Evolutionary conservation across 2,888 invertebrate genomes (phyloP).

Genomic region (Plusia festucae): DNA sequence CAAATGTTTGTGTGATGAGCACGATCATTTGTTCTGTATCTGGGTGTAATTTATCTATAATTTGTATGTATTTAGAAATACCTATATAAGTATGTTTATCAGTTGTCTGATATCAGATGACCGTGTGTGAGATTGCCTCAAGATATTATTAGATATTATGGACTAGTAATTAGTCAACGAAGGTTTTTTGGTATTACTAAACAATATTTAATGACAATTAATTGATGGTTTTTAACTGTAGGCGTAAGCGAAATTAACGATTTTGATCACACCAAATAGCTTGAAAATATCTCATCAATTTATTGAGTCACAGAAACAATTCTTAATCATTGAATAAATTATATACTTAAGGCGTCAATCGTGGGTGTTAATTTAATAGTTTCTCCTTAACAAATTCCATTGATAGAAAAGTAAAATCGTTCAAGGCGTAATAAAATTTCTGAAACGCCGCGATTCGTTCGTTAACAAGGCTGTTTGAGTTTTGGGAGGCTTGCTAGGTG

Average conservation of each 20-base stretch:
- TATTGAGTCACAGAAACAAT: conserved; percentile 5
- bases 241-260: background rate
- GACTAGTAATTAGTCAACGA: background rate
- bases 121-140: no score
- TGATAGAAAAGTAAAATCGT: conserved; percentile 67
- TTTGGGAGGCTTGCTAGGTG: conserved; percentile 69
- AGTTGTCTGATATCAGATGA: no score
- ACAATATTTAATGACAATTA: background rate
- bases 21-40: no score
- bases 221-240: background rate
- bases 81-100: no score
- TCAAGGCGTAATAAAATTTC: conserved; percentile 71
- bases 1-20: no score
- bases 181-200: background rate
- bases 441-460: conserved; percentile 63
- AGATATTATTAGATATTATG: no score
- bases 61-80: no score
- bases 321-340: conserved; percentile 9
- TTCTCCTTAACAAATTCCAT: conserved; percentile 69
- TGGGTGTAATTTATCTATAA: no score
- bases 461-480: conserved; percentile 38
- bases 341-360: background rate
- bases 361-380: conserved; percentile 46
- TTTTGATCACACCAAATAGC: background rate
- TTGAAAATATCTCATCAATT: conserved; percentile 5